Evolutionary conservation across 2,797 vertebrate species (phyloP).

Genomic region (Psittacula echo): DNA sequence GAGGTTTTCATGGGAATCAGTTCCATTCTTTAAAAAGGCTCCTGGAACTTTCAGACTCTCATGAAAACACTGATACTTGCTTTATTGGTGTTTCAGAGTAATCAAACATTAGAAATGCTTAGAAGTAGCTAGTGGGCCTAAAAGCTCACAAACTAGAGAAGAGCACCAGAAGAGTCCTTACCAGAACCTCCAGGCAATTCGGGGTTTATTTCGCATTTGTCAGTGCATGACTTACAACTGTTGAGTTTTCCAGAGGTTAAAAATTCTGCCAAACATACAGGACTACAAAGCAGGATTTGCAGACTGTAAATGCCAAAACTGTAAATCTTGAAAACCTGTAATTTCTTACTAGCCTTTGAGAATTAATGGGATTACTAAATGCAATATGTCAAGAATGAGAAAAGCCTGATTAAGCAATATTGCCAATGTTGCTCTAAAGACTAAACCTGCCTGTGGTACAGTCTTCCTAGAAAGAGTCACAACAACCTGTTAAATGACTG

Average conservation of each 20-base stretch:
- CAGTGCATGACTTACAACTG: background rate
- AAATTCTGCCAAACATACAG: background rate
- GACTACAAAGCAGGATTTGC: background rate
- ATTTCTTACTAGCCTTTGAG: background rate
- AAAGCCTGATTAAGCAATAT: background rate
- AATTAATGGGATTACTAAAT: slow-evolving; percentile 3
- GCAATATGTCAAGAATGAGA: background rate
- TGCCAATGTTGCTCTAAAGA: background rate
- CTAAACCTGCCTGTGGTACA: background rate
- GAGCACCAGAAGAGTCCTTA: background rate
- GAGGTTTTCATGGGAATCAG: background rate
- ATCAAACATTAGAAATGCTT: background rate
- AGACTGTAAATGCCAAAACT: background rate
- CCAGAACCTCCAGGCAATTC: background rate
- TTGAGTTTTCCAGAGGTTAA: background rate
- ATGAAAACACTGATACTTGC: background rate
- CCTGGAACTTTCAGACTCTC: background rate
- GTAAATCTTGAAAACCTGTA: background rate
- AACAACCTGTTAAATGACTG: background rate
- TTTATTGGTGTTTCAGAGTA: background rate
- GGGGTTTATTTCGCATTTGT: background rate
- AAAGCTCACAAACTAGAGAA: background rate
- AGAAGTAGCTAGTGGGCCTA: background rate
- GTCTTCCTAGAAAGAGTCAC: background rate
- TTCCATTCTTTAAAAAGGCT: background rate